Evolutionary conservation across 2,888 invertebrate genomes (phyloP).

Genomic region (Sphecodes monilicornis): DNA sequence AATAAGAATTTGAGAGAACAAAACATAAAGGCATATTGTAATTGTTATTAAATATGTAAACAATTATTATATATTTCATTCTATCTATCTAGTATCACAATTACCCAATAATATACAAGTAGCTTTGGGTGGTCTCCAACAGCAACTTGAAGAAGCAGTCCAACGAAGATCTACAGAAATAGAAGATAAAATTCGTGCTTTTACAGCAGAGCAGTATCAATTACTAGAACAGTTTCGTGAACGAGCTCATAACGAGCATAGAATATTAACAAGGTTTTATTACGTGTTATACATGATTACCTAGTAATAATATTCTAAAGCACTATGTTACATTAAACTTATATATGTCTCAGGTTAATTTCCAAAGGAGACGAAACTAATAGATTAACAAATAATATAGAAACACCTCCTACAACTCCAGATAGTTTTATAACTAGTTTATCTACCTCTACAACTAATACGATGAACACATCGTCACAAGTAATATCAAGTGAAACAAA

Average conservation of each 20-base stretch:
- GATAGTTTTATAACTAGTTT: conserved; percentile 72
- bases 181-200: conserved; percentile 91
- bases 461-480: conserved; percentile 64
- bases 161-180: conserved; percentile 89
- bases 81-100: conserved; percentile 80
- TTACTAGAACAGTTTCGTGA: conserved; percentile 90
- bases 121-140: conserved; percentile 87
- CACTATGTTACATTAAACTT: conserved; percentile 3
- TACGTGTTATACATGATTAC: conserved; percentile 21
- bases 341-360: conserved; percentile 68
- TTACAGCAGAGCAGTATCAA: conserved; percentile 91
- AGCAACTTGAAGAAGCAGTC: conserved; percentile 89
- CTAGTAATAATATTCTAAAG: neutral
- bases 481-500: conserved; percentile 63
- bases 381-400: conserved; percentile 66
- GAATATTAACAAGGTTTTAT: conserved; percentile 87
- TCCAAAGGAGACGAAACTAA: conserved; percentile 70
- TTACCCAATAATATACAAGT: conserved; percentile 86
- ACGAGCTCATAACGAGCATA: conserved; percentile 90
- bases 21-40: neutral
- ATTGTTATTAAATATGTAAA: neutral
- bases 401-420: conserved; percentile 73
- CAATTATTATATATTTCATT: conserved; percentile 31
- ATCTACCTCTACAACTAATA: conserved; percentile 72
- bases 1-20: neutral